Evolutionary conservation across 1,140 invertebrate genomes (phyloP), one percentile per base, ranked within the genome.

Genomic region (Colletes latitarsis): DNA sequence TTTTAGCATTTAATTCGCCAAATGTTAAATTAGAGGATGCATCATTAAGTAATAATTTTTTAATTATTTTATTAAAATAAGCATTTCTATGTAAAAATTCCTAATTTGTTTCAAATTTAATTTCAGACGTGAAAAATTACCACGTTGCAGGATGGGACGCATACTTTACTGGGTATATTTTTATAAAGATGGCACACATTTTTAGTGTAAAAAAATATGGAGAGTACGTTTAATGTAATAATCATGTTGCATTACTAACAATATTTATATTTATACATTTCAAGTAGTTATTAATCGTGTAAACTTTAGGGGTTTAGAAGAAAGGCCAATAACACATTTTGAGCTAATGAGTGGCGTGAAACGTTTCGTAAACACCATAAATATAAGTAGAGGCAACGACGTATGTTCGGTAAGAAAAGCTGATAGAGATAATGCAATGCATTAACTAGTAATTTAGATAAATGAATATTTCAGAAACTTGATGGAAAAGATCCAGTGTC

Each of bases 61-160:
- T 19, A 12, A 39, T 30, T 43, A 6, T 8, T 4, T 17, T 8
- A 43, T 12, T 15, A 14, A 3, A 19, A n/a, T 15, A 19, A 69
- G 0, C 15, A 3, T 69, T 55, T 43, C 53, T 53, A 64, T 30
- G 68, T 12, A 52, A 15, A 49, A 4, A n/a, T 66, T 39, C 9
- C 53, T 60, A 63, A 76, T 67, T n/a, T 4, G 53, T 68, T 57
- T 78, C 46, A 55, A 64, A 49, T 17, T 73, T 6, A 62, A 92
- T 85, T 88, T 84, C 82, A 93, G 85, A 84, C 87, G 57, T 92
- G 88, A 19, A 91, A 89, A 84, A 89, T 15, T 95, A 94, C 82
- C 97, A 97, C 87, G 94, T 96, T 88, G 96, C 97, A 17, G 96
- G 96, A 0, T 97, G 95, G 95, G 97, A 97, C 92, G 95, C 96